A percentile compares a stretch with the other conserved stretches of the same genome.
phyloP scores from a whole-genome alignment of 2,113 vertebrate species.

The Brienomyrus longianalis region DNA sequence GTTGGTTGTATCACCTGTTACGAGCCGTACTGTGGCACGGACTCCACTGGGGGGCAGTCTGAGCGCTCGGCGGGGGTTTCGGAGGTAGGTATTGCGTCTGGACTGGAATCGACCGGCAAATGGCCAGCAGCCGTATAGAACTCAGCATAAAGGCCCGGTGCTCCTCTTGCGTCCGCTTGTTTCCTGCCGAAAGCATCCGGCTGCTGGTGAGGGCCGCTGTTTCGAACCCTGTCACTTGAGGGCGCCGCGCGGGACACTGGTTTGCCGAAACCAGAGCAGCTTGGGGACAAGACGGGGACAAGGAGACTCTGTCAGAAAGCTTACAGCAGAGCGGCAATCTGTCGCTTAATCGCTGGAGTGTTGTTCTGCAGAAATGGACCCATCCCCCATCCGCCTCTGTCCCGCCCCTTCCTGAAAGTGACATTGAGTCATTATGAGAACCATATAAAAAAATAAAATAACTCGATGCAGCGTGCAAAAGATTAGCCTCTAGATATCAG shows the following conservation, averaged over 20 bases:
- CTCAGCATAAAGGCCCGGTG: background rate
- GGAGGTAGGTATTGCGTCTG: slow-evolving; percentile 21
- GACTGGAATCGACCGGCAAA: slow-evolving; percentile 12
- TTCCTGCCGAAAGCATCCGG: background rate
- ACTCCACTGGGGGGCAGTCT: slow-evolving; percentile 46
- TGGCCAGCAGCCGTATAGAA: slow-evolving; percentile 1
- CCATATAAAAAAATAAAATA: background rate
- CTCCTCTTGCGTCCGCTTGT: background rate
- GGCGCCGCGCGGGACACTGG: background rate
- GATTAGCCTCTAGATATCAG: background rate
- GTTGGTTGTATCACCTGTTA: slow-evolving; percentile 10
- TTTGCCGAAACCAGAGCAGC: background rate
- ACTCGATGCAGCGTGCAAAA: background rate
- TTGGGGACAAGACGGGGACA: background rate
- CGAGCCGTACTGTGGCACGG: slow-evolving; percentile 28
- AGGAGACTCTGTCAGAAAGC: background rate
- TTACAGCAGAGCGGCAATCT: slow-evolving; percentile 1
- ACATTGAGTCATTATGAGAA: background rate
- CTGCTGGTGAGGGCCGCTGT: background rate
- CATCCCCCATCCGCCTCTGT: background rate
- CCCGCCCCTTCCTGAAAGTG: background rate
- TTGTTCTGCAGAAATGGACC: slow-evolving; percentile 6
- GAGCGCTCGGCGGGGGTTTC: slow-evolving; percentile 39
- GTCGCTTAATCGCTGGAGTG: background rate
- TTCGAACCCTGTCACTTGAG: background rate